phyloP scores from a whole-genome alignment of 37 sponge, comb jelly and placozoan species.

The Spongilla lacustris region DNA sequence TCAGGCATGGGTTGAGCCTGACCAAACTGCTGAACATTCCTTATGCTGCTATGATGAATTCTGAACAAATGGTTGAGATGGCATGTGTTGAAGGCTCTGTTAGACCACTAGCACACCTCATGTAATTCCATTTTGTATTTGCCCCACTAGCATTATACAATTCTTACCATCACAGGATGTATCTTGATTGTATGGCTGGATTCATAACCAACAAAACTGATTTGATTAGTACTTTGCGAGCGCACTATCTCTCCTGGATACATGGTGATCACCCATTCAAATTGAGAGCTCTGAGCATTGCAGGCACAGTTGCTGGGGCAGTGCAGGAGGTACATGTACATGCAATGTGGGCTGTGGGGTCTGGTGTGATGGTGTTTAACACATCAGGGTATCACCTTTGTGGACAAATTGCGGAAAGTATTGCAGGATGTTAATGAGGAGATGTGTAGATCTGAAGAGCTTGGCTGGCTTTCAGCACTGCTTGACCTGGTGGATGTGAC shows the following conservation, averaged over 20 bases:
- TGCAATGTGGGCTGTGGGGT: no score
- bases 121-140: neutral
- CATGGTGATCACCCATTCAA: no score
- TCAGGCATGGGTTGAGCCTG: no score
- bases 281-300: no score
- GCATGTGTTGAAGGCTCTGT: neutral
- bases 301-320: no score
- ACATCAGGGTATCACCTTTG: conserved; percentile 9
- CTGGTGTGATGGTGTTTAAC: no score
- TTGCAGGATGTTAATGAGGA: neutral
- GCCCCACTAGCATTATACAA: neutral
- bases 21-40: no score
- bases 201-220: neutral
- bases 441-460: conserved; percentile 2
- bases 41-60: neutral
- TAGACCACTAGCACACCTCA: conserved; percentile 23
- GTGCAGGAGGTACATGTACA: no score
- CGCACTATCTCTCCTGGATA: no score
- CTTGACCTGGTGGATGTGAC: conserved; percentile 48
- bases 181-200: neutral
- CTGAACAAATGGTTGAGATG: conserved; percentile 10
- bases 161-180: neutral
- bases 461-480: conserved; percentile 34
- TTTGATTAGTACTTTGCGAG: neutral
- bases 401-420: neutral